Percentiles rank a stretch among this genome's conserved stretches.
These are phyloP conservation scores for Macroglossus sobrinus DNA, from an alignment of 2,113 vertebrate genomes.

Conservation along the genomic window DNA sequence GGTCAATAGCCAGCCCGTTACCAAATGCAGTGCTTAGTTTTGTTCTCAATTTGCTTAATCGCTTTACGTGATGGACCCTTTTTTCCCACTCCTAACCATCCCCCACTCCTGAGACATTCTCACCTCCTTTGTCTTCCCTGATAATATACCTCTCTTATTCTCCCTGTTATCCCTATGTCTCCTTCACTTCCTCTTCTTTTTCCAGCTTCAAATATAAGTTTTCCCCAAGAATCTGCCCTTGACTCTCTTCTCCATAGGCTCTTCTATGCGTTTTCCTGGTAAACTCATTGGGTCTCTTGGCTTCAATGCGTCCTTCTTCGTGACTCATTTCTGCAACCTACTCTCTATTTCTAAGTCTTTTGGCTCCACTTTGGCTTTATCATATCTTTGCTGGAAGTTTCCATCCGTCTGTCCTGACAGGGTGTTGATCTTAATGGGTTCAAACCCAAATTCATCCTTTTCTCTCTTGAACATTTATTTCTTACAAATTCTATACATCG, in stretches of 20 bases:
- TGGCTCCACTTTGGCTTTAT: neutral
- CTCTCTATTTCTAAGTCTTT: neutral
- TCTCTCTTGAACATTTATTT: neutral
- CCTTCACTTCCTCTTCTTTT: neutral
- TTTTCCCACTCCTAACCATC: neutral
- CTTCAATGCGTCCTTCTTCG: neutral
- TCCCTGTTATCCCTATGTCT: neutral
- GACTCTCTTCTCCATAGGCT: neutral
- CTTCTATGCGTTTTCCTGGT: neutral
- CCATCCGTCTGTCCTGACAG: neutral
- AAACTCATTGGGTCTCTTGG: neutral
- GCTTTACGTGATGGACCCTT: neutral
- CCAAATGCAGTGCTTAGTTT: neutral
- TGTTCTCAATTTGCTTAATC: neutral
- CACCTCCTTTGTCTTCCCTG: neutral
- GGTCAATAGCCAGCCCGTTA: neutral
- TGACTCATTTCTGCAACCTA: neutral
- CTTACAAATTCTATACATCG: neutral
- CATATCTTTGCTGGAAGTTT: neutral
- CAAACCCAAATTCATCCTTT: neutral
- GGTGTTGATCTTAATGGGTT: neutral
- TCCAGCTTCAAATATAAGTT: neutral
- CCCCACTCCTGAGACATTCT: neutral
- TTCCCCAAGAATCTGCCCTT: neutral
- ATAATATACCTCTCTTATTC: neutral